Percentiles rank a stretch among this genome's conserved stretches.
Conservation (phyloP, 2,113 vertebrate genomes). For the Leucosticte australis region DNA sequence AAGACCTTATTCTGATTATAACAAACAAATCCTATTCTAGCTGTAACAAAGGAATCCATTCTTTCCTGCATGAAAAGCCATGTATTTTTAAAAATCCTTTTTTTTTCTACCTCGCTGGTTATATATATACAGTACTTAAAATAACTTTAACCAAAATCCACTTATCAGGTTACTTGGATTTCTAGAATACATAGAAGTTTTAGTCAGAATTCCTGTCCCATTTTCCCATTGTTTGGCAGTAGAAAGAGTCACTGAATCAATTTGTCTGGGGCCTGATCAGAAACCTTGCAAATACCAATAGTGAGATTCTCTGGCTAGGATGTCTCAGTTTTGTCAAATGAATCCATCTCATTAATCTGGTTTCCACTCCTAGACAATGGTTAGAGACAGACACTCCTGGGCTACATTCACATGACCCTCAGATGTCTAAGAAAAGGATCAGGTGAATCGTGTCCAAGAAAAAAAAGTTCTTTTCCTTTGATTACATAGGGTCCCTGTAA, state of each 20-base stretch:
- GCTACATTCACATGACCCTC: not conserved
- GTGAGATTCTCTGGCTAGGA: not conserved
- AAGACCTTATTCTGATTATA: not conserved
- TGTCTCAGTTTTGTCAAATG: not conserved
- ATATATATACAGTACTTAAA: not conserved
- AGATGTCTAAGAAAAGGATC: not conserved
- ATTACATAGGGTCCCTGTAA: not conserved
- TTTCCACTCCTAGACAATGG: not conserved
- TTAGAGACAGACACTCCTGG: not conserved
- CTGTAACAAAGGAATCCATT: not conserved
- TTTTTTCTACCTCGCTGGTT: not conserved
- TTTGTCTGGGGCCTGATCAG: not conserved
- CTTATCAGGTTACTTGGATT: not conserved
- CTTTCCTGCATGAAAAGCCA: not conserved
- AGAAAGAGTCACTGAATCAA: not conserved
- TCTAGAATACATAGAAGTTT: not conserved
- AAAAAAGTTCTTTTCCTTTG: not conserved
- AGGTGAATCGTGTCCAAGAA: not conserved
- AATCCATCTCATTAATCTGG: constrained; percentile 1
- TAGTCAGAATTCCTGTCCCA: not conserved
- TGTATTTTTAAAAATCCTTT: not conserved
- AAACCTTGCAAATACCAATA: constrained; percentile 1
- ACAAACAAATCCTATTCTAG: not conserved
- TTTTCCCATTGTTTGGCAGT: not conserved
- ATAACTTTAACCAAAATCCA: not conserved